Conservation (phyloP, 30 jellyfish, hydroid and myxozoan species). For the Aurelia sp. region DNA sequence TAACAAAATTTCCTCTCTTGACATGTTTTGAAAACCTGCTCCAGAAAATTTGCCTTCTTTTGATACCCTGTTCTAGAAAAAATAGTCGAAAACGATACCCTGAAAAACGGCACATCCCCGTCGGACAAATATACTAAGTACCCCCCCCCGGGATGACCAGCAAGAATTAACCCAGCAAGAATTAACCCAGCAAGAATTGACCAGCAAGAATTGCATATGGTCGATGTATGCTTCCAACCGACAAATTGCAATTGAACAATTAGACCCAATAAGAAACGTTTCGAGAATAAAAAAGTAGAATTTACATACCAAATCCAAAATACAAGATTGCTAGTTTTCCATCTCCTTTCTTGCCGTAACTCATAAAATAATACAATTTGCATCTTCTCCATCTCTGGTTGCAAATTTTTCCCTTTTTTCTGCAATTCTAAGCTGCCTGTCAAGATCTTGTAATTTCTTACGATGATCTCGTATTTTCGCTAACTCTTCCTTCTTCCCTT, state of each 20-base stretch:
- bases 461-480: conserved; percentile 86
- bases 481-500: conserved; percentile 92
- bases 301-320: conserved; percentile 37
- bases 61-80: too few relatives aligned
- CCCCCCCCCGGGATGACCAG: too few relatives aligned
- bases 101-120: too few relatives aligned
- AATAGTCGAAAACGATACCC: too few relatives aligned
- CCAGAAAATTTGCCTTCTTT: too few relatives aligned
- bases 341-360: neutral
- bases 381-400: conserved; percentile 79
- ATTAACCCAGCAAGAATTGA: too few relatives aligned
- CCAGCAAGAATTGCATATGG: too few relatives aligned
- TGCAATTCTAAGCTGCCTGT: conserved; percentile 86
- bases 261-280: neutral
- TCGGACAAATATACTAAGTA: too few relatives aligned
- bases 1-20: too few relatives aligned
- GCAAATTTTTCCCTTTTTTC: conserved; percentile 89
- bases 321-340: neutral
- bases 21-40: too few relatives aligned
- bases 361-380: conserved; percentile 57
- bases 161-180: too few relatives aligned
- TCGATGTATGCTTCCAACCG: neutral
- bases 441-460: conserved; percentile 89
- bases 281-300: conserved; percentile 9
- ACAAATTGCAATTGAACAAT: neutral